A percentile compares a stretch with the other conserved stretches of the same genome.
These are phyloP conservation scores for Ibidorhyncha struthersii DNA, from an alignment of 2,113 vertebrate species.

Conservation along the genomic window DNA sequence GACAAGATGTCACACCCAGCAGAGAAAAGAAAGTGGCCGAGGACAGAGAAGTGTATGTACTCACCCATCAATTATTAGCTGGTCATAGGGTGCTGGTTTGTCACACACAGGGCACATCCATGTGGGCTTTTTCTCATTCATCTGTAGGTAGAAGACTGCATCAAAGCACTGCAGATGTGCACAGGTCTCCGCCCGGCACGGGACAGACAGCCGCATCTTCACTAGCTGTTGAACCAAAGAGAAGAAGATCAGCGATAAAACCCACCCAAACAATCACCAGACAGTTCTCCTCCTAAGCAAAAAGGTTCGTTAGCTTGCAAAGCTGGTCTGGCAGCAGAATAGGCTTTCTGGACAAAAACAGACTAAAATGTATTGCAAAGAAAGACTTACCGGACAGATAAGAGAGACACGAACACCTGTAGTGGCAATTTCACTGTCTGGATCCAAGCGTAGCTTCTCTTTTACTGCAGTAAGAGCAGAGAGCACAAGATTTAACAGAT, in stretches of 20 bases:
- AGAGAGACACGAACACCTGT: slow-evolving; percentile 95
- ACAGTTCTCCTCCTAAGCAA: neutral
- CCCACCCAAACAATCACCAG: neutral
- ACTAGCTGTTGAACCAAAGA: slow-evolving; percentile 82
- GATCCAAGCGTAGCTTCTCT: slow-evolving; percentile 95
- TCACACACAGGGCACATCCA: slow-evolving; percentile 98
- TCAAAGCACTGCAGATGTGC: slow-evolving; percentile 98
- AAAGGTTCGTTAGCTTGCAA: neutral
- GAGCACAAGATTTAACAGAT: neutral
- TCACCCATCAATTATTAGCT: slow-evolving; percentile 97
- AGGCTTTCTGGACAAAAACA: fast-evolving
- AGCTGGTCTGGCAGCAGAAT: neutral
- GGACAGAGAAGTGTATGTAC: neutral
- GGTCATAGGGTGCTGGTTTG: slow-evolving; percentile 94
- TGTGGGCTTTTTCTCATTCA: slow-evolving; percentile 99
- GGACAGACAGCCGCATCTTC: slow-evolving; percentile 96
- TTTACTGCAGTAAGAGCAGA: slow-evolving; percentile 80
- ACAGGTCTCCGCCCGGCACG: slow-evolving; percentile 93
- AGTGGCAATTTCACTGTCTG: slow-evolving; percentile 97
- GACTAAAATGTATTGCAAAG: fast-evolving
- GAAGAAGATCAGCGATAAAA: neutral
- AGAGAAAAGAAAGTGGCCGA: neutral
- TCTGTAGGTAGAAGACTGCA: slow-evolving; percentile 98
- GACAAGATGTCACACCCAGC: fast-evolving
- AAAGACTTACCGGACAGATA: slow-evolving; percentile 91